A percentile compares a stretch with the other conserved stretches of the same genome.
phyloP scores from a whole-genome alignment of 1,140 invertebrate genomes.

The Anastrepha ludens region DNA sequence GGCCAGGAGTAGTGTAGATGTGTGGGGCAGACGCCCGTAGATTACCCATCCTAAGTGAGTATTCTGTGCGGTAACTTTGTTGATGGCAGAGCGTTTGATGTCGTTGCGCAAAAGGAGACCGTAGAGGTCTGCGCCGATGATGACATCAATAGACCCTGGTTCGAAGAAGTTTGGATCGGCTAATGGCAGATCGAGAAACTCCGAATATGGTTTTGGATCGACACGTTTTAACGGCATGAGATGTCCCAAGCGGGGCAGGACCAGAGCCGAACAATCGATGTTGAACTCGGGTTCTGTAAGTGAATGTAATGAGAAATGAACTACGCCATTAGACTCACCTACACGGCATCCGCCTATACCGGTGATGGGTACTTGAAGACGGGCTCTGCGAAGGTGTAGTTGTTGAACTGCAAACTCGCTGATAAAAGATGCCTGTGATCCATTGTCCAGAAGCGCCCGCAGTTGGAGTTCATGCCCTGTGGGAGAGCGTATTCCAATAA shows the following conservation, averaged over 20 bases:
- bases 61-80: no score
- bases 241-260: neutral
- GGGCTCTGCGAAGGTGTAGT: slow-evolving; percentile 29
- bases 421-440: slow-evolving; percentile 40
- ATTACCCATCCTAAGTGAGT: no score
- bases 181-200: neutral
- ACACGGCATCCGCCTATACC: neutral
- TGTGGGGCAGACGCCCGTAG: no score
- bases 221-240: neutral
- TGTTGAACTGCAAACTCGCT: slow-evolving; percentile 51
- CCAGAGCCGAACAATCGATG: neutral
- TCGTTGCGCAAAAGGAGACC: neutral
- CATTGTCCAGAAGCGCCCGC: slow-evolving; percentile 29
- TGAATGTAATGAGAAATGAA: neutral
- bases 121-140: slow-evolving; percentile 21
- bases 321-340: slow-evolving; percentile 1
- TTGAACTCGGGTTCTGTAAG: neutral
- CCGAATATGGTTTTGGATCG: neutral
- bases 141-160: slow-evolving; percentile 47
- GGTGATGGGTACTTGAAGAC: slow-evolving; percentile 7
- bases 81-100: no score
- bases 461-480: neutral
- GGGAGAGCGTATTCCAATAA: neutral
- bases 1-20: no score
- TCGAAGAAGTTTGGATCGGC: slow-evolving; percentile 25